phyloP scores from a whole-genome alignment of 2,113 vertebrate species.

The human (Homo sapiens) region GRCh38 chr9:17882001-17882500 shows the following conservation, averaged over 20 bases:
- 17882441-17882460: neutral
- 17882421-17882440: neutral
- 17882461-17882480: neutral
- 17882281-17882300: neutral
- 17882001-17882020: neutral
- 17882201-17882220: neutral
- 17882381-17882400: neutral
- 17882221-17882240: neutral
- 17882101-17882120: slow-evolving; percentile 19
- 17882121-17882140: neutral
- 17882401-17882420: neutral
- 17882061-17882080: neutral
- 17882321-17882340: neutral
- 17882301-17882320: neutral
- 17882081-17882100: slow-evolving; percentile 25
- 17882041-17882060: neutral
- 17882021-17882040: neutral
- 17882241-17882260: neutral
- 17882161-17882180: neutral
- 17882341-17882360: neutral
- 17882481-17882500: neutral
- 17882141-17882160: neutral
- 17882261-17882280: neutral
- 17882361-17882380: neutral
- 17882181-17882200: neutral